Evolutionary conservation across 2,797 vertebrate species (phyloP).

Genomic region (Sebastes trivittatus): DNA sequence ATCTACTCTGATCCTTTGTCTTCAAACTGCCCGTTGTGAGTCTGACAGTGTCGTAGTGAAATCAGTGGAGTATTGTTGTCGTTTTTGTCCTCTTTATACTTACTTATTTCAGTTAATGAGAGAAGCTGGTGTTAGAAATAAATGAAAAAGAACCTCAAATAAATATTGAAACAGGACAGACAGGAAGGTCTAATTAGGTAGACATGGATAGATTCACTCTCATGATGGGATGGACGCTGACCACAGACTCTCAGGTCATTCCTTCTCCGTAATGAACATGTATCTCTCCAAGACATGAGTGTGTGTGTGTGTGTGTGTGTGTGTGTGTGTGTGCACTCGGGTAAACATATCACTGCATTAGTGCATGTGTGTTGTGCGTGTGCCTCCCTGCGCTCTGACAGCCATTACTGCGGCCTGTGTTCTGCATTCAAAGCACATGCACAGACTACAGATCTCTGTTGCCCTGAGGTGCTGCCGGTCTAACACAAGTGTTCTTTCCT

Average conservation of each 20-base stretch:
- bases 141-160: not conserved
- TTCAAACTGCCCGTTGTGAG: not conserved
- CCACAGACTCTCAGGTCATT: constrained; percentile 27
- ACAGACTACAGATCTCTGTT: constrained; percentile 33
- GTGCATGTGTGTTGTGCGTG: not conserved
- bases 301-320: not conserved
- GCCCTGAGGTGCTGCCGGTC: constrained; percentile 34
- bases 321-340: not conserved
- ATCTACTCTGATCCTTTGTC: not conserved
- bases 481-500: not conserved
- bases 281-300: not conserved
- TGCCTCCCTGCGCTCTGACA: not conserved
- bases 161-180: not conserved
- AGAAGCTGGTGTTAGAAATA: not conserved
- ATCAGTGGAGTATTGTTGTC: not conserved
- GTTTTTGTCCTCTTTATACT: not conserved
- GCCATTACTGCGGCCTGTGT: constrained; percentile 13
- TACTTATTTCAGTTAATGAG: not conserved
- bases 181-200: constrained; percentile 19
- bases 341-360: not conserved
- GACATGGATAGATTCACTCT: constrained; percentile 1
- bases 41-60: not conserved
- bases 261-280: constrained; percentile 14
- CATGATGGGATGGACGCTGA: constrained; percentile 26
- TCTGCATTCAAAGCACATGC: constrained; percentile 52